Percentiles rank a stretch among this genome's conserved stretches.
Conservation (phyloP, 2,888 invertebrate genomes). For the Hoplodrina blanda region DNA sequence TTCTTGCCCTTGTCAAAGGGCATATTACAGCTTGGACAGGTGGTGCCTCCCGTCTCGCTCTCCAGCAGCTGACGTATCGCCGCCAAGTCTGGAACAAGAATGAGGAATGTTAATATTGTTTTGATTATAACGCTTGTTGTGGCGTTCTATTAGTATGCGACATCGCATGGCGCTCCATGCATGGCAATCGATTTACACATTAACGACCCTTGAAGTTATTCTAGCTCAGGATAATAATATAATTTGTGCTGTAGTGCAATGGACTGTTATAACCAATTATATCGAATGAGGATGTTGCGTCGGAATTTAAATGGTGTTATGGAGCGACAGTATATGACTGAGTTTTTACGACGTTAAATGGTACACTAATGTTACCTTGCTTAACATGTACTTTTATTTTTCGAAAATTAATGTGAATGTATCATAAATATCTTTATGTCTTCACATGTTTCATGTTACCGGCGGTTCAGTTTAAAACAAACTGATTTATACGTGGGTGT, state of each 20-base stretch:
- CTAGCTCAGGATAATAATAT: constrained; percentile 75
- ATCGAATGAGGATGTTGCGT: constrained; percentile 69
- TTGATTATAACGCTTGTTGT: constrained; percentile 54
- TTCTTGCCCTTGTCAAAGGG: constrained; percentile 99
- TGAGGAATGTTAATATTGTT: constrained; percentile 62
- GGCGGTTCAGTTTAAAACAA: constrained; percentile 61
- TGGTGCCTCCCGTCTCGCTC: constrained; percentile 93
- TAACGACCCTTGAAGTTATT: constrained; percentile 79
- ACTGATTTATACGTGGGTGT: constrained; percentile 67
- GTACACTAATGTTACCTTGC: constrained; percentile 47
- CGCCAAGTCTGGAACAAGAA: constrained; percentile 93
- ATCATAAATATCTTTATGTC: constrained; percentile 61
- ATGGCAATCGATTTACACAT: constrained; percentile 78
- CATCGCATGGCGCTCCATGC: constrained; percentile 68
- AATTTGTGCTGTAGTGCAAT: constrained; percentile 64
- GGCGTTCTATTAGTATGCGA: constrained; percentile 65
- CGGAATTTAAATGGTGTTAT: constrained; percentile 72
- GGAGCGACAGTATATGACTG: constrained; percentile 51
- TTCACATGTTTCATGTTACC: constrained; percentile 52
- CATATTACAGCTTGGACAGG: constrained; percentile 97
- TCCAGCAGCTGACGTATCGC: constrained; percentile 95
- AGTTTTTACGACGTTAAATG: constrained; percentile 60
- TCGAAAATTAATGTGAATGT: constrained; percentile 47
- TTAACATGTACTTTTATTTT: constrained; percentile 48
- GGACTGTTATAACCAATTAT: constrained; percentile 75